Base-by-base conservation (phyloP, 2,113 vertebrate species). In the Neolamprologus fasciatus region DNA sequence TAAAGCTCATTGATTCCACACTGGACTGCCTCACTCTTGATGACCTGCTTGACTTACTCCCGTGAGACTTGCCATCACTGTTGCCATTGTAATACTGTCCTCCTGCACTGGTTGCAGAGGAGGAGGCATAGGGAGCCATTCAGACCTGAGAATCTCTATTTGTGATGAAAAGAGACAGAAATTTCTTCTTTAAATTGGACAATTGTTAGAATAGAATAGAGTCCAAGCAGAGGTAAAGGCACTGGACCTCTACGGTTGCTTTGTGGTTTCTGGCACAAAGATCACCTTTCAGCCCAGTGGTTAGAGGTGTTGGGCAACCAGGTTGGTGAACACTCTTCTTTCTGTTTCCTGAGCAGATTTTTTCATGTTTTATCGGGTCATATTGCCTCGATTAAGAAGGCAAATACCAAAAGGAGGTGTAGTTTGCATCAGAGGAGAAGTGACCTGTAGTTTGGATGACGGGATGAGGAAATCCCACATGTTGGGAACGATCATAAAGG, bases 301-400 rank as follows among this genome's bases (percentile, higher is more conserved):
- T 21, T 42, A 42, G 35, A 9, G 37, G n/a, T 13, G 35, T 16
- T 1, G 0, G 37, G 66, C n/a, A 40, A 42, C 21, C 21, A 45
- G 37, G 35, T 10, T 73, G 21, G n/a, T 45, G 13, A 45, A 45
- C 5, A 26, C 21, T 9, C n/a, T 42, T 26, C 8, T 23, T 45
- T 26, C 14, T 73, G 21, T 17, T 73, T 45, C 21, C 68, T 16
- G 35, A 14, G 3, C 35, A 71, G 31, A 35, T 13, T 73, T 42
- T 71, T 42, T 6, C 2, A 14, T 6, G 11, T 42, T 42, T 23
- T 14, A 23, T 21, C 0, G 0, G 2, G n/a, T 10, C 37, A 73
- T 9, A 0, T 73, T 45, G 12, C 66, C 21, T 73, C 14, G 5
- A 16, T 17, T 4, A 23, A 3, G 37, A 23, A 73, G 35, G n/a